Evolutionary conservation across 2,888 invertebrate genomes (phyloP), one percentile per base, ranked within the genome.

Genomic region (Lagria hirta): DNA sequence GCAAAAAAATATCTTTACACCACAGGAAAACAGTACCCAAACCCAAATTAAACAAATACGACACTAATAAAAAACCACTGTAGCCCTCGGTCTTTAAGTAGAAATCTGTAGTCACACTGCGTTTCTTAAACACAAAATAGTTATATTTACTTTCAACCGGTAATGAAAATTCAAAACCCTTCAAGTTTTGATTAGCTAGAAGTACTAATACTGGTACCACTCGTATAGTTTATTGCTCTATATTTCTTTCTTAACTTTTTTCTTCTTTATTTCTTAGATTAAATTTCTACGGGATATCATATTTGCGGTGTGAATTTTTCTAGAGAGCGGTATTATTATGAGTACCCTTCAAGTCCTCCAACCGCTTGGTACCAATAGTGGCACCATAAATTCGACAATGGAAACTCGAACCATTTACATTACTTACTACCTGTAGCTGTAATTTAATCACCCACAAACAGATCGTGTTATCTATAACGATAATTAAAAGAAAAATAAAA

Each of bases 11-110:
- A 78, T 81, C 81, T 79, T 75, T 64, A 71, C 82, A 81, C 81
- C 75, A 79, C 75, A 77, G 77, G 78, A 81, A 81, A 79, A 71
- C 81, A 81, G 82, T 80, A 72, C 76, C 76, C 81, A 55, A 57
- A 56, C 45, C 54, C 54, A 55, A 63, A 54, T 33, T 28, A 16
- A 10, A 47, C 47, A 30, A 33, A 20, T 33, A 12, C 15, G 8
- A 37, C 33, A 29, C 22, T 14, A 29, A 33, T 44, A 46, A 21
- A 26, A 18, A 28, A 20, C 7, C 47, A 46, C 50, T 36, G 23
- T 40, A 35, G 3, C 27, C 32, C 45, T 41, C 47, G 37, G 59
- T 65, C 65, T 70, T n/a, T 70, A 69, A 64, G 69, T 71, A 71
- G 58, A 61, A 61, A 64, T 66, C 59, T 57, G 59, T 57, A 62